Base-by-base conservation (phyloP, 2,113 vertebrate genomes). In the Alaudala cheleensis region DNA sequence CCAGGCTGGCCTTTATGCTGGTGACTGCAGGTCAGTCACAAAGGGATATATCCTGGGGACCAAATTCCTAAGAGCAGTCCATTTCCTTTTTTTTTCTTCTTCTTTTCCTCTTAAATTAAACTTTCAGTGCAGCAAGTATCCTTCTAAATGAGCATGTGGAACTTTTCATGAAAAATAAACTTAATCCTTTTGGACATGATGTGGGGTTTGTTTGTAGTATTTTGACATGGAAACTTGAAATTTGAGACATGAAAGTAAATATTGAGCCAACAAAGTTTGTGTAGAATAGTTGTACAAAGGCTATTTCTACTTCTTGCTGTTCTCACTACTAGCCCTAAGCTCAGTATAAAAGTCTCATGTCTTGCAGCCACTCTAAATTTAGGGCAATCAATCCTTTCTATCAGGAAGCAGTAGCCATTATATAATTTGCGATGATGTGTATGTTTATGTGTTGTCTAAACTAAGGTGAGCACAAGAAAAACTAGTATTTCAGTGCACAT, bases 21-120 rank as follows among this genome's bases (percentile, higher is more conserved):
- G 94, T 96, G 96, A 67, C 94, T 94, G 95, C 95, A 1, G 96
- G 94, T 93, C 96, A 77, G 93, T 96, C 95, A 96, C 93, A 70
- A 28, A 70, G 64, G 39, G 58, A 20, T 83, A 50, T 88, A 64
- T 86, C 88, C 82, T 78, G 65, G 82, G 94, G 93, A 96, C 88
- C 95, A 96, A 88, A 86, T 66, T 79, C 81, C 40, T 19, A 94
- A 90, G 72, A 86, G 51, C 69, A 86, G 31, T 81, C 39, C 15
- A 3, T 83, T 91, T 92, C 69, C 29, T 10, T 40, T 62, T 49
- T n/a, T 34, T 47, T 34, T 3, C 11, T 71, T 86, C 66, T 37
- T 33, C 19, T 26, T 5, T 25, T 23, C 1, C n/a, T 74, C 72
- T 51, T 87, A 92, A 94, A 81, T 87, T 84, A 81, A 92, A 91